Conservation (phyloP, 1,140 invertebrate species). For the Lepidurus packardi region DNA sequence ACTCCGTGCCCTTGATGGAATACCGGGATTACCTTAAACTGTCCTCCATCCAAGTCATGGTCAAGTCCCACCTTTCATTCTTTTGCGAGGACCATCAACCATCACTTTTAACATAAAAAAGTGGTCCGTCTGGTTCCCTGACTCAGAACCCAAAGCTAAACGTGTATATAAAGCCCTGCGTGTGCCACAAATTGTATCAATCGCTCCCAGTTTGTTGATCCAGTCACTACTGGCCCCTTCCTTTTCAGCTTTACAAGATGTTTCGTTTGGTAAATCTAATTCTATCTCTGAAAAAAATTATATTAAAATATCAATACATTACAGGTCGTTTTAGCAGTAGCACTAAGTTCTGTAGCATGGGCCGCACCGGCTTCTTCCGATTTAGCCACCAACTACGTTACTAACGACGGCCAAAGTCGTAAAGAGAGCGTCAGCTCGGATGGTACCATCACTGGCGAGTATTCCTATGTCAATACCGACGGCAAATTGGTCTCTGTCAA, state of each 20-base stretch:
- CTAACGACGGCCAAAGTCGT: constrained; percentile 37
- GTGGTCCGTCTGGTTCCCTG: background rate
- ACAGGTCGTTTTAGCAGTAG: constrained; percentile 5
- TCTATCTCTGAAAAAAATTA: background rate
- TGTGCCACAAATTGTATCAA: background rate
- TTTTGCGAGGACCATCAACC: background rate
- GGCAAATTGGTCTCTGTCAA: constrained; percentile 56
- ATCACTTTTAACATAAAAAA: background rate
- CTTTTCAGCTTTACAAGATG: background rate
- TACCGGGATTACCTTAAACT: constrained; percentile 5
- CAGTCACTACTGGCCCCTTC: background rate
- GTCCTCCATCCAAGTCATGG: background rate
- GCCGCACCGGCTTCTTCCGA: constrained; percentile 10
- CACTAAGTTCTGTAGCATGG: constrained; percentile 12
- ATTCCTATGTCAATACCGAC: constrained; percentile 53
- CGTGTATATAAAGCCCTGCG: background rate
- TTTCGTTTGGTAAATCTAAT: background rate
- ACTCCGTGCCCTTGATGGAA: background rate
- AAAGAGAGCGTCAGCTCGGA: constrained; percentile 38
- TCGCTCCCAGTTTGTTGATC: background rate
- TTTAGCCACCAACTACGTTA: constrained; percentile 38
- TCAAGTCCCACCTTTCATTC: background rate
- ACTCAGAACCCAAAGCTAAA: background rate
- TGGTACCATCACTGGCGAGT: constrained; percentile 52
- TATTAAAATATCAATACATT: background rate